Evolutionary conservation across 2,113 vertebrate species (phyloP).

Genomic region (Campylomormyrus numenius): DNA sequence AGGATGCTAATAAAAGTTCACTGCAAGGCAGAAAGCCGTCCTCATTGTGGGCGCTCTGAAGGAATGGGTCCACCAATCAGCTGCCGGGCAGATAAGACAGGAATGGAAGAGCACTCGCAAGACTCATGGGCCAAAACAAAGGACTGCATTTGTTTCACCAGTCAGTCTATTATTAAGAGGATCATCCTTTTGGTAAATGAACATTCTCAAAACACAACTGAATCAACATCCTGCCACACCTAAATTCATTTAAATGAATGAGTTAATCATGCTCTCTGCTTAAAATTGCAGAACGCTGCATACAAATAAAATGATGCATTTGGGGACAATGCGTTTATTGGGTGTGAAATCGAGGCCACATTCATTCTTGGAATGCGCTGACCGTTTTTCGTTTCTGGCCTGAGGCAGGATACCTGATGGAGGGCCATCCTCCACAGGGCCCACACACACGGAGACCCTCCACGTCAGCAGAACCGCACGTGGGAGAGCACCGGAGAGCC

Average conservation of each 20-base stretch:
- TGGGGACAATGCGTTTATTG: background rate
- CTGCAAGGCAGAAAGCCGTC: background rate
- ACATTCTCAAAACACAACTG: background rate
- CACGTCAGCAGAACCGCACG: background rate
- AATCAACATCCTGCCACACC: background rate
- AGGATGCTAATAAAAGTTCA: background rate
- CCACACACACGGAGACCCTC: background rate
- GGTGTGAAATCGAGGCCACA: background rate
- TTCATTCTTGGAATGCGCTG: background rate
- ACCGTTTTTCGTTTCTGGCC: background rate
- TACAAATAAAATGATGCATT: background rate
- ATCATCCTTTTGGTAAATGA: conserved; percentile 13
- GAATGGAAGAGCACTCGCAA: background rate
- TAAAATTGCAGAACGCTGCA: background rate
- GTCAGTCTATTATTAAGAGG: background rate
- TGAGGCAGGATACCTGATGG: background rate
- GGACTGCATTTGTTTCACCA: background rate
- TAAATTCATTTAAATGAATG: background rate
- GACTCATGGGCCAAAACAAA: background rate
- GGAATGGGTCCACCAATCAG: background rate
- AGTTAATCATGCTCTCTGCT: background rate
- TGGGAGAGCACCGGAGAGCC: background rate
- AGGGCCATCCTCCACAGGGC: background rate
- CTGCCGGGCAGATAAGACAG: background rate
- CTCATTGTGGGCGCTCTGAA: background rate